Evolutionary conservation across 2,113 vertebrate species (phyloP).

Genomic region (Hyla sarda): DNA sequence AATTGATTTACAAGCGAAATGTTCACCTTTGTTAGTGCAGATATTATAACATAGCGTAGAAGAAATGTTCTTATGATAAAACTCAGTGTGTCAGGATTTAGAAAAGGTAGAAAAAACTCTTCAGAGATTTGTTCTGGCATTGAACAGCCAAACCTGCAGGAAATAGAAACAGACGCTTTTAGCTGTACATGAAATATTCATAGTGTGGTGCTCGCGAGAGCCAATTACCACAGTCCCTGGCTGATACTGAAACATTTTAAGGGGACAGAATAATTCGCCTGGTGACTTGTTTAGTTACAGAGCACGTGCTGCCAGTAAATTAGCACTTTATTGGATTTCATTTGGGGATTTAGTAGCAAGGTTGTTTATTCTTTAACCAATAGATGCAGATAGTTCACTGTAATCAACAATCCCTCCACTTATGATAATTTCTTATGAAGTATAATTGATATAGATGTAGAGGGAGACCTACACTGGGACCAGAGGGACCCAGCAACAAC

Average conservation of each 20-base stretch:
- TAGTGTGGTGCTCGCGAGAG: conserved; percentile 40
- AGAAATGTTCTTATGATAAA: background rate
- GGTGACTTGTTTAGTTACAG: conserved; percentile 57
- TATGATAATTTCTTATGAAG: background rate
- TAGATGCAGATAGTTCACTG: background rate
- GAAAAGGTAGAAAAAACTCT: conserved; percentile 28
- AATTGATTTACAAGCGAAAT: background rate
- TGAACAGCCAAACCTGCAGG: conserved; percentile 44
- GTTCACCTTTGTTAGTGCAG: background rate
- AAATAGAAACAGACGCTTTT: conserved; percentile 47
- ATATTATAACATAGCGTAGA: background rate
- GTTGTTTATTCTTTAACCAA: conserved; percentile 46
- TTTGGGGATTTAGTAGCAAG: conserved; percentile 40
- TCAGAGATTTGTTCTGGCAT: conserved; percentile 32
- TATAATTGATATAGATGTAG: background rate
- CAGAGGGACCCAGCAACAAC: too few relatives aligned
- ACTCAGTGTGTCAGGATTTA: conserved; percentile 13
- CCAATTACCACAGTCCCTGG: conserved; percentile 59
- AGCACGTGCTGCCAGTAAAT: conserved; percentile 53
- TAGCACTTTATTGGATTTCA: conserved; percentile 55
- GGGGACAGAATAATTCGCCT: conserved; percentile 52
- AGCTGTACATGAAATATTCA: conserved; percentile 58
- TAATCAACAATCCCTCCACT: background rate
- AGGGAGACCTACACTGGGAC: too few relatives aligned
- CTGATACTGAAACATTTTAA: conserved; percentile 55